Base-by-base conservation (phyloP, 2,113 vertebrate genomes). In the Poeciliopsis occidentalis region DNA sequence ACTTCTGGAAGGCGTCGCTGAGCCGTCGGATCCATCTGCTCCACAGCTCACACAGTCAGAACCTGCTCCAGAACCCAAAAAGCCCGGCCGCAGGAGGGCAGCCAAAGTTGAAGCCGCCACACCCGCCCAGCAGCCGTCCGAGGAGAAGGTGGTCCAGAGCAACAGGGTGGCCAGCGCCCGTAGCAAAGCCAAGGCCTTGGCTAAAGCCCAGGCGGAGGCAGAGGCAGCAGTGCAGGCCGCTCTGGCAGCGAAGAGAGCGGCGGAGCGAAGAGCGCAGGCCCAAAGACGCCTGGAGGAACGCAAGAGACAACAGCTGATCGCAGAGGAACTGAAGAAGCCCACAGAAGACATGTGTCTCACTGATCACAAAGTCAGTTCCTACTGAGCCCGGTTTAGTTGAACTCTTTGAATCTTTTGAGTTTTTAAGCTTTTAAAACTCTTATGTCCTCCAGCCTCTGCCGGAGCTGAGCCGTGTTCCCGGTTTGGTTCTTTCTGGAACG, bases 311-410 rank as follows among this genome's bases (percentile, higher is more conserved):
- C 97, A 98, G 92, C 86, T 95, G 73, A 97, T 99, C 60, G 85
- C 96, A 67, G 97, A 99, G 60, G 97, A 99, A 88, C 94, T 99
- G 91, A 99, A 96, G 94, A 99, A 98, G 74, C 98, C 98, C 61
- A 93, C 95, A 0, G 98, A 99, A 88, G 98, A 99, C 82, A 98
- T 99, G 98, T 98, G 97, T 89, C 91, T 99, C 65, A 93, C 95
- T 31, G 97, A 99, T 88, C 98, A 98, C 82, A 96, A 96, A 93
- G 97, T 97, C 57, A 73, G 88, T 79, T 60, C 31, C 12, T 12
- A 41, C 32, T 2, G 41, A 71, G 17, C 15, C 3, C 12, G 1
- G 2, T 26, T 62, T 24, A 34, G 32, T 0, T 15, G 1, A 22
- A 0, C 3, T 10, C 1, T 34, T 1, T 17, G 32, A 27, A 12